Evolutionary conservation across 2,113 vertebrate species (phyloP).

Genomic region (Pionites leucogaster): DNA sequence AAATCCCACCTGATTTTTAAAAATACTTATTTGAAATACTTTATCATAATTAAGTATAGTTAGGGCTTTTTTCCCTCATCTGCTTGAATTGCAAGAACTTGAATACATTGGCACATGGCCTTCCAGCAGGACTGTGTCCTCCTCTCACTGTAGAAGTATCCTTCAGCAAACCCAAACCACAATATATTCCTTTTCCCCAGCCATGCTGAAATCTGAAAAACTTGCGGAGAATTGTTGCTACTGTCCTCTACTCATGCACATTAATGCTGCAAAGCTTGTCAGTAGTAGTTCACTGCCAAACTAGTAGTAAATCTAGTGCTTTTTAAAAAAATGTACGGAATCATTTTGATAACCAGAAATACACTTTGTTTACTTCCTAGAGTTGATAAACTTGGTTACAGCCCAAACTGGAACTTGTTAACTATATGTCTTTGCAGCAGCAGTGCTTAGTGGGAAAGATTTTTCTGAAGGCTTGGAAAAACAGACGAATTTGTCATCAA

Average conservation of each 20-base stretch:
- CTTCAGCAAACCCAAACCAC: neutral
- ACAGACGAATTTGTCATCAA: neutral
- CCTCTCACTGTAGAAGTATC: neutral
- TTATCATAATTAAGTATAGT: neutral
- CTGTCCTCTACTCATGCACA: neutral
- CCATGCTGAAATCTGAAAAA: neutral
- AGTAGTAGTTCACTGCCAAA: neutral
- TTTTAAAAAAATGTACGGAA: neutral
- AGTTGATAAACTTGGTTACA: neutral
- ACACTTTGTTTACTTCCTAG: neutral
- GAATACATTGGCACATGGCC: neutral
- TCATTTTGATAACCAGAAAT: neutral
- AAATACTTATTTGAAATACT: neutral
- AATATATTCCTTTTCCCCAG: neutral
- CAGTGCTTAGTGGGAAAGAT: neutral
- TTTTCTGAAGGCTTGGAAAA: neutral
- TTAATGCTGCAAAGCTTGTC: neutral
- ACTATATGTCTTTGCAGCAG: neutral
- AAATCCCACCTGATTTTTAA: neutral
- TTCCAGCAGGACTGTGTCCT: neutral
- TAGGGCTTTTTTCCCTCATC: rapidly evolving
- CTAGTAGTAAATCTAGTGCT: neutral
- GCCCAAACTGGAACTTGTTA: neutral
- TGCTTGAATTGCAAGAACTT: neutral
- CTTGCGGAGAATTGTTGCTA: neutral